phyloP scores from a whole-genome alignment of 2,113 vertebrate genomes.

The Naja naja region DNA sequence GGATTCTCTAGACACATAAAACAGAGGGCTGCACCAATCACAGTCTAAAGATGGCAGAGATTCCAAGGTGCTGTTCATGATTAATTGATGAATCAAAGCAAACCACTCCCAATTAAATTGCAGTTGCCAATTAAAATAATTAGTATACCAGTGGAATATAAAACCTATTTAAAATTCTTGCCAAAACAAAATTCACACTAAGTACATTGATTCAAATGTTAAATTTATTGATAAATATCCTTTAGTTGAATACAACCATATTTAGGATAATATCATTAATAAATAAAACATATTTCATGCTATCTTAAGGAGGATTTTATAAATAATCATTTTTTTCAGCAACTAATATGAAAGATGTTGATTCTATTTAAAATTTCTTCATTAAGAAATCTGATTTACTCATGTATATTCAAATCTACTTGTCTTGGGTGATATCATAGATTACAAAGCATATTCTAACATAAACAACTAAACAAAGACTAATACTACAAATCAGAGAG shows the following conservation, averaged over 20 bases:
- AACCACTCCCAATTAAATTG: background rate
- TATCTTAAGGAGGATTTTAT: background rate
- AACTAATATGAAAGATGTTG: background rate
- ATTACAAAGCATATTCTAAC: background rate
- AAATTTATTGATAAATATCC: background rate
- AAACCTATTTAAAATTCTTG: background rate
- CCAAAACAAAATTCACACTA: background rate
- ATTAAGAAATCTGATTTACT: background rate
- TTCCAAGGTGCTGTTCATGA: background rate
- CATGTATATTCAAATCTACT: background rate
- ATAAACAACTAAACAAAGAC: background rate
- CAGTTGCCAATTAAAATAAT: background rate
- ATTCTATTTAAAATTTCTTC: slow-evolving; percentile 3
- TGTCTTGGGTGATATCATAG: background rate
- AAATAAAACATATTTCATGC: background rate
- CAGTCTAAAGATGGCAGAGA: slow-evolving; percentile 14
- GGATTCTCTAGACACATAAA: slow-evolving; percentile 24
- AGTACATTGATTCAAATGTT: background rate
- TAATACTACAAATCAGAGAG: too few species aligned
- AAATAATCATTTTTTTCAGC: background rate
- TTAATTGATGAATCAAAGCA: background rate
- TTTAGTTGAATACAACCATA: background rate
- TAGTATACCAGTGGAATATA: background rate
- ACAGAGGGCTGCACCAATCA: slow-evolving; percentile 21
- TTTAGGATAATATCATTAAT: background rate